Conservation (phyloP, 2,888 invertebrate species). For the Synanthedon andrenaeformis region DNA sequence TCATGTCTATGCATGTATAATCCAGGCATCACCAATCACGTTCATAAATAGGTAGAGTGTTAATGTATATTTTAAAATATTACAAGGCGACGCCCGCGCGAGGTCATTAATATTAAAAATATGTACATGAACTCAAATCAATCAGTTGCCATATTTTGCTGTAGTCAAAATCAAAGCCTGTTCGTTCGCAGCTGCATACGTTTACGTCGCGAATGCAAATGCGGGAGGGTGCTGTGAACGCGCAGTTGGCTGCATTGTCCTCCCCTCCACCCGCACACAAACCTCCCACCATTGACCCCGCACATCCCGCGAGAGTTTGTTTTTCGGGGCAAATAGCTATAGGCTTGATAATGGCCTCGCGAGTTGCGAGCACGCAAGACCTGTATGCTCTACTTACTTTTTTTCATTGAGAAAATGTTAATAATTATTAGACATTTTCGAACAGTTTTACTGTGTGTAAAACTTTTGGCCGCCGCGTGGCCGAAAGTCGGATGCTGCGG, state of each 20-base stretch:
- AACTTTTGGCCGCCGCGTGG: no score
- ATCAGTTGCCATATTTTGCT: conserved; percentile 9
- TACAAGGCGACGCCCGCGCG: neutral
- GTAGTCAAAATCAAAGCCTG: conserved; percentile 43
- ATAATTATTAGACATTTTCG: no score
- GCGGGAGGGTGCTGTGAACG: conserved; percentile 50
- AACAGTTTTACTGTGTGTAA: neutral
- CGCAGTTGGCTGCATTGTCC: conserved; percentile 66
- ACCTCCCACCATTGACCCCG: conserved; percentile 19
- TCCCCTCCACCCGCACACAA: conserved; percentile 18
- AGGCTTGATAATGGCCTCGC: conserved; percentile 71
- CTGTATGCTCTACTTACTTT: conserved; percentile 30
- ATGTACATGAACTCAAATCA: neutral
- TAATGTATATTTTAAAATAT: neutral
- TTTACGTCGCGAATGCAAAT: conserved; percentile 51
- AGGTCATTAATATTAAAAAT: conserved; percentile 1
- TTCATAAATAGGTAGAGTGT: no score
- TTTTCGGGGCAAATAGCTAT: conserved; percentile 71
- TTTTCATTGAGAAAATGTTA: neutral
- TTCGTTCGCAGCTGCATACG: conserved; percentile 42
- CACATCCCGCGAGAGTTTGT: conserved; percentile 70
- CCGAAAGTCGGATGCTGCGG: no score
- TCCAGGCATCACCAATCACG: no score
- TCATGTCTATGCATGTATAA: no score
- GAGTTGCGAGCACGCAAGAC: conserved; percentile 24